phyloP scores from a whole-genome alignment of 2,797 vertebrate species.

The Falco berigora region DNA sequence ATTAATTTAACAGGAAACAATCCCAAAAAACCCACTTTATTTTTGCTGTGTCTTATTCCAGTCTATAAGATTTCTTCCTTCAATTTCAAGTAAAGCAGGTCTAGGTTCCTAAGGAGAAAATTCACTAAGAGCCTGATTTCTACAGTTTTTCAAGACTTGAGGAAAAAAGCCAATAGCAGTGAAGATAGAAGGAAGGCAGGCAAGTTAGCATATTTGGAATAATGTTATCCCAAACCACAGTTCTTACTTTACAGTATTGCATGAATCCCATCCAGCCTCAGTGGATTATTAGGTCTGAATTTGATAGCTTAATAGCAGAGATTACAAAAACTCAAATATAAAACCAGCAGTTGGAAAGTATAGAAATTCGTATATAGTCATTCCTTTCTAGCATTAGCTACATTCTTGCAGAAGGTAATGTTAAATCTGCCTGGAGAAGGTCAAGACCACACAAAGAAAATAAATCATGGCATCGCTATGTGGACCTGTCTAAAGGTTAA shows the following conservation, averaged over 20 bases:
- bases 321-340: constrained; percentile 59
- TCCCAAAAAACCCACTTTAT: neutral
- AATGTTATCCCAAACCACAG: constrained; percentile 38
- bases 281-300: constrained; percentile 59
- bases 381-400: constrained; percentile 31
- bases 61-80: neutral
- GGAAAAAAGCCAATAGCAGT: neutral
- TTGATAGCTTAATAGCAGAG: constrained; percentile 63
- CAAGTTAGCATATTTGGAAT: constrained; percentile 39
- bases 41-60: neutral
- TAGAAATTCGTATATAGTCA: constrained; percentile 3
- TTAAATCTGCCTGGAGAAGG: constrained; percentile 66
- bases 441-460: constrained; percentile 71
- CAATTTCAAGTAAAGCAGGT: neutral
- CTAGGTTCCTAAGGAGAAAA: neutral
- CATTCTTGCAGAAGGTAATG: constrained; percentile 50
- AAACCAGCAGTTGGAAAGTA: neutral
- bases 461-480: constrained; percentile 69
- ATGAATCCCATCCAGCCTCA: neutral
- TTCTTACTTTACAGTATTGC: constrained; percentile 38
- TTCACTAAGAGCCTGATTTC: neutral
- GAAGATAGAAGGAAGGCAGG: neutral
- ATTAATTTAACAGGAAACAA: neutral
- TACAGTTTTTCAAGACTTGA: neutral
- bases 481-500: constrained; percentile 72